Conservation (phyloP, 1,140 invertebrate genomes). For the Chionoecetes opilio region DNA sequence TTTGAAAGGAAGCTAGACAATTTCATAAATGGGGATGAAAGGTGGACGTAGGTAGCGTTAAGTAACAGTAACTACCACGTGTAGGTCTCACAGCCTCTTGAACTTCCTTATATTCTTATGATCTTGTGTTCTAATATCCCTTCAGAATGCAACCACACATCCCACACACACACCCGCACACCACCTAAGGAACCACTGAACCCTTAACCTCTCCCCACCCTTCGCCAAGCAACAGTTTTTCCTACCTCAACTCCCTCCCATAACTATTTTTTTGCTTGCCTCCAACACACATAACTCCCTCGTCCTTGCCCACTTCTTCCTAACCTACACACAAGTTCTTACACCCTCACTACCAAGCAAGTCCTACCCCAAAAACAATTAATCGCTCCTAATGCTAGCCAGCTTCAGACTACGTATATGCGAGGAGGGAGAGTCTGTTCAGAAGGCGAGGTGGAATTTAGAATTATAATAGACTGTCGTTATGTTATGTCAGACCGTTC, state of each 20-base stretch:
- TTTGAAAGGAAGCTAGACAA: no score
- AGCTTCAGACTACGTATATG: no score
- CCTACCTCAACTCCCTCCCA: not conserved
- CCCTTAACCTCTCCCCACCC: not conserved
- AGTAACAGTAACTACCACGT: no score
- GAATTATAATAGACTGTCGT: not conserved
- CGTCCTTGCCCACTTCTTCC: not conserved
- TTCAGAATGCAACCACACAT: no score
- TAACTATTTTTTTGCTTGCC: not conserved
- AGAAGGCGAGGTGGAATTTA: not conserved
- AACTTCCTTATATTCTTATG: no score
- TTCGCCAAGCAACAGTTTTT: not conserved
- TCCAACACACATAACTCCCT: not conserved
- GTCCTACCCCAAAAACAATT: not conserved
- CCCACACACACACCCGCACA: no score
- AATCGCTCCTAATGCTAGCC: not conserved
- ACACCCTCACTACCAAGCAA: not conserved
- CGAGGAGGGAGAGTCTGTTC: not conserved
- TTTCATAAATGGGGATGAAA: no score
- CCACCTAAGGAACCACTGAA: no score
- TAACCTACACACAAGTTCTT: slow-evolving; percentile 2
- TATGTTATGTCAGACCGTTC: not conserved
- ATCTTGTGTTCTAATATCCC: no score
- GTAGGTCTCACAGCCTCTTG: no score
- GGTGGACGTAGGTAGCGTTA: no score